Conservation (phyloP, 2,888 invertebrate species). For the Diarsia dahlii region DNA sequence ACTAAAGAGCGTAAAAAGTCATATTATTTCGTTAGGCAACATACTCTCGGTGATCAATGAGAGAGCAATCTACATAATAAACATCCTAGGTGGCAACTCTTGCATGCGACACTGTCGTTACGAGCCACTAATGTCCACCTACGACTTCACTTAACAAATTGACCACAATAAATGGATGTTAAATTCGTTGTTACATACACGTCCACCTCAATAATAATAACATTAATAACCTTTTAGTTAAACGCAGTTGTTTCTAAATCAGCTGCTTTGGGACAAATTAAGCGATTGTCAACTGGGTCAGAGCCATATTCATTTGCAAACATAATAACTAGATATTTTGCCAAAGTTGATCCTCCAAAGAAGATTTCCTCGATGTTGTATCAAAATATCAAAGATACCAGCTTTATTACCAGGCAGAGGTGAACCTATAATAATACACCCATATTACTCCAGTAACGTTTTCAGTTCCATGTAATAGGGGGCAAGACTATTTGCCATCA, state of each 20-base stretch:
- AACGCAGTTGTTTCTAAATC: conserved; percentile 29
- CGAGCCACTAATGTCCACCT: conserved; percentile 79
- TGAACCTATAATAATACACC: too few relatives aligned
- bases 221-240: conserved; percentile 52
- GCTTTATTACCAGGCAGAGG: too few relatives aligned
- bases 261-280: conserved; percentile 24
- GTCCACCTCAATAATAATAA: conserved; percentile 47
- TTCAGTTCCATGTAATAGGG: too few relatives aligned
- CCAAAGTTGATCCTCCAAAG: neutral
- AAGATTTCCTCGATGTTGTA: neutral
- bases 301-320: conserved; percentile 6
- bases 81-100: conserved; percentile 71
- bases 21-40: conserved; percentile 24
- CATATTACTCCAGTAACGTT: too few relatives aligned
- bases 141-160: conserved; percentile 86
- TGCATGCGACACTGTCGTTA: conserved; percentile 86
- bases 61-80: conserved; percentile 74
- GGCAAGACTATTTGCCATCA: too few relatives aligned
- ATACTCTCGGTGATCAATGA: conserved; percentile 47
- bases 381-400: neutral
- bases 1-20: conserved; percentile 4
- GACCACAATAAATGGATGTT: conserved; percentile 75
- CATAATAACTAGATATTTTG: neutral
- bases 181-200: conserved; percentile 54
- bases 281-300: neutral